Base-by-base conservation (phyloP, 2,113 vertebrate species). In the Gymnobelideus leadbeateri region DNA sequence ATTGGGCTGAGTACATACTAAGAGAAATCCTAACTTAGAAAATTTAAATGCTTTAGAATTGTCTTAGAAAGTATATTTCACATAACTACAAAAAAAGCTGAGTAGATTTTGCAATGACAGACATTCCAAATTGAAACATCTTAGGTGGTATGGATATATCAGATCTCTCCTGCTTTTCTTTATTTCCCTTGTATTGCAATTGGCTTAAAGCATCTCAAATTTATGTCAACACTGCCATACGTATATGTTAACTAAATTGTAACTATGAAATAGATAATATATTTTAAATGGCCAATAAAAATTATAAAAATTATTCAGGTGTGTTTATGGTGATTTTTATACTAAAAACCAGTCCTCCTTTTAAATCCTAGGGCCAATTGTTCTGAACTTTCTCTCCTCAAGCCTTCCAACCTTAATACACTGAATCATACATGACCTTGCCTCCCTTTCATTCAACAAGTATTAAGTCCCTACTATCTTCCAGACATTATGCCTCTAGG, bases 281-380 rank as follows among this genome's bases (percentile, higher is more conserved):
- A 99, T 99, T 99, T 98, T 99, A 99, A 98, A 99, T 98, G 98
- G 98, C 98, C 98, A 99, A 99, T 99, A 99, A 99, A 99, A 98
- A 98, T 98, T 98, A 98, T 97, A 98, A 96, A 98, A 97, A 95
- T 23, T 97, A 96, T 98, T 97, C 98, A 94, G 25, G 97, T 96
- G 93, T 94, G 90, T 90, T 53, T 46, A 0, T 0, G 0, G n/a
- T 25, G 10, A 89, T 0, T 54, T 49, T 25, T 46, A 21, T 84
- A 43, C 61, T 19, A 37, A 77, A 77, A n/a, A n/a, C 12, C 28
- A 6, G 14, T 77, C 37, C n/a, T n/a, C 61, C 14, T n/a, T 57
- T 77, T 77, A 77, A 77, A 77, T 77, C 31, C 61, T n/a, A 19
- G 16, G 31, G 31, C 14, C 31, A 37, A 3, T 37, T 68, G 31